These are phyloP conservation scores for Crotalus adamanteus DNA, from an alignment of 2,797 vertebrate species.

Conservation along the genomic window DNA sequence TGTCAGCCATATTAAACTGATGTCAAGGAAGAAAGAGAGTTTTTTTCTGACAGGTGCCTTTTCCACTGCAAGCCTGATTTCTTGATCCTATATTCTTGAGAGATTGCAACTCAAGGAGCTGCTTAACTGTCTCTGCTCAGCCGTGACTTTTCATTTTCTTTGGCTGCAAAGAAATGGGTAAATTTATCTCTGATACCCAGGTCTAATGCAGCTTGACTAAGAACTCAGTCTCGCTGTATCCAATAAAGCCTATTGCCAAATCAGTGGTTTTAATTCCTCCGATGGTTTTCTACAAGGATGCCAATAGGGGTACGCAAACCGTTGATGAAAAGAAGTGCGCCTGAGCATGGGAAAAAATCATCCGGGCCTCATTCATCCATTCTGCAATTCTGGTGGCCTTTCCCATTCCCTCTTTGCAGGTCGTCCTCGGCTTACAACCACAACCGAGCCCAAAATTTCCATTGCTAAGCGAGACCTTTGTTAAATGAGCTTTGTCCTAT, in stretches of 20 bases:
- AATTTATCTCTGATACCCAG: neutral
- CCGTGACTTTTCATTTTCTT: slow-evolving; percentile 8
- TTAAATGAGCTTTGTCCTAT: neutral
- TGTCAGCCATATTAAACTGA: slow-evolving; percentile 12
- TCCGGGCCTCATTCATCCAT: neutral
- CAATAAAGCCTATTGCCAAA: neutral
- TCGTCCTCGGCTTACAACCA: neutral
- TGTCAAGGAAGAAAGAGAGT: slow-evolving; percentile 14
- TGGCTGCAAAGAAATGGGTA: neutral
- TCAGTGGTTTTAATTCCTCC: neutral
- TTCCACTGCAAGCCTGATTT: slow-evolving; percentile 22
- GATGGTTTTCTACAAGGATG: neutral
- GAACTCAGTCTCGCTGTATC: neutral
- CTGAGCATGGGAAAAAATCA: neutral
- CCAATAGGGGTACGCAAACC: neutral
- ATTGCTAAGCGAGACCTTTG: neutral
- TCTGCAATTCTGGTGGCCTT: neutral
- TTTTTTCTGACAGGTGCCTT: slow-evolving; percentile 23
- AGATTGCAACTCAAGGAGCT: slow-evolving; percentile 11
- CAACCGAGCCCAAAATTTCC: neutral
- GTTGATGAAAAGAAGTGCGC: neutral
- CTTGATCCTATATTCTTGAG: slow-evolving; percentile 24
- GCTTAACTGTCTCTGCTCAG: slow-evolving; percentile 3
- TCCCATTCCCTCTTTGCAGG: neutral
- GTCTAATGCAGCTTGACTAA: neutral